These are phyloP conservation scores for Baccha elongata DNA, from an alignment of 2,888 invertebrate genomes.

Conservation along the genomic window DNA sequence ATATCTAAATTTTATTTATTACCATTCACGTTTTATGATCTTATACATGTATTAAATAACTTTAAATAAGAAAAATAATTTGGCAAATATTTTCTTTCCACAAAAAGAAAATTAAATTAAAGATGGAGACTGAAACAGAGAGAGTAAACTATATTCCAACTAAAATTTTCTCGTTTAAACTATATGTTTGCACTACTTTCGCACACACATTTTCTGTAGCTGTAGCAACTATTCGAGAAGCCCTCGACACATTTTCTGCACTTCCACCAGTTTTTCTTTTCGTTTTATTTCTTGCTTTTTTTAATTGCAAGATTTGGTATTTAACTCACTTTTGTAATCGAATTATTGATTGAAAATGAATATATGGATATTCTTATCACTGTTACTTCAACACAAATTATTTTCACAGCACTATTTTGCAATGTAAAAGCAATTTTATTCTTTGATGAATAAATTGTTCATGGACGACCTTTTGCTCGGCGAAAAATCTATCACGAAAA, in stretches of 20 bases:
- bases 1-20: background rate
- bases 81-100: background rate
- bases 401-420: constrained; percentile 62
- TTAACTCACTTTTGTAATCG: constrained; percentile 49
- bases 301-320: background rate
- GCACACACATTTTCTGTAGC: constrained; percentile 22
- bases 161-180: constrained; percentile 5
- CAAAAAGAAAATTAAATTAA: background rate
- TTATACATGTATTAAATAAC: no score
- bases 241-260: constrained; percentile 61
- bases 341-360: constrained; percentile 34
- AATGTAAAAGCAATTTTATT: constrained; percentile 45
- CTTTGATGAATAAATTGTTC: constrained; percentile 39
- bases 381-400: constrained; percentile 44
- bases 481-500: constrained; percentile 63
- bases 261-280: background rate
- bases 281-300: background rate
- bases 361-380: constrained; percentile 56
- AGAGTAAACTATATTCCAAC: constrained; percentile 21
- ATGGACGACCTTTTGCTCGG: constrained; percentile 59
- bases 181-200: constrained; percentile 40
- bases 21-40: no score
- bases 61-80: no score
- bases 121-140: constrained; percentile 33
- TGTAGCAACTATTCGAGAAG: constrained; percentile 13